These are phyloP conservation scores for Lampris megalopsis DNA, from an alignment of 2,113 vertebrate genomes.

Conservation along the genomic window DNA sequence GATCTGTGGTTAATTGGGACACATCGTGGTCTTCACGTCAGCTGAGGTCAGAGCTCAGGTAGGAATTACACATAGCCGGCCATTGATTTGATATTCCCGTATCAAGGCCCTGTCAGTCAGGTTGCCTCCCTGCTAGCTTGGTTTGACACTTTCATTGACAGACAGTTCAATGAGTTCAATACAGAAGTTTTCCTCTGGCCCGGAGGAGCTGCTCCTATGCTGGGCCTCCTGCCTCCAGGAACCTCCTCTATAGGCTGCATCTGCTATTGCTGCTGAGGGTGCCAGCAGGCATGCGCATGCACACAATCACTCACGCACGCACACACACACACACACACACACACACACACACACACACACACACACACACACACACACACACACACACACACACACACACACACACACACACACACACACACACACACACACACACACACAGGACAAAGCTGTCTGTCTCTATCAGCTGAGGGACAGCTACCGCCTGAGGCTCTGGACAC, in stretches of 20 bases:
- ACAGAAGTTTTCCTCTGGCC: constrained; percentile 22
- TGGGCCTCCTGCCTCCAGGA: constrained; percentile 39
- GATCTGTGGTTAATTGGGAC: too few species aligned
- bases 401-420: constrained; percentile 16
- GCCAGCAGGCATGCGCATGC: background rate
- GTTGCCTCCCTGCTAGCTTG: background rate
- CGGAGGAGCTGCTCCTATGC: constrained; percentile 9
- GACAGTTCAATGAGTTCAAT: background rate
- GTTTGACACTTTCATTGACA: constrained; percentile 16
- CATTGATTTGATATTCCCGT: background rate
- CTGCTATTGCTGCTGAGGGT: background rate
- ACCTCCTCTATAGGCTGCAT: constrained; percentile 5
- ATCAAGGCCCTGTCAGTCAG: background rate
- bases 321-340: constrained; percentile 5
- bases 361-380: background rate
- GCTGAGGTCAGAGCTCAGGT: too few species aligned
- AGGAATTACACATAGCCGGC: background rate
- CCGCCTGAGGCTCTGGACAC: constrained; percentile 47
- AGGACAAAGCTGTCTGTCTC: background rate
- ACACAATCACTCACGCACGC: background rate
- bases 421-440: background rate
- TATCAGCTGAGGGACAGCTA: constrained; percentile 21
- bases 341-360: background rate
- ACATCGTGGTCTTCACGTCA: too few species aligned
- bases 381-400: background rate